Base-by-base conservation (phyloP, 2,797 vertebrate genomes). In the Allobates femoralis region DNA sequence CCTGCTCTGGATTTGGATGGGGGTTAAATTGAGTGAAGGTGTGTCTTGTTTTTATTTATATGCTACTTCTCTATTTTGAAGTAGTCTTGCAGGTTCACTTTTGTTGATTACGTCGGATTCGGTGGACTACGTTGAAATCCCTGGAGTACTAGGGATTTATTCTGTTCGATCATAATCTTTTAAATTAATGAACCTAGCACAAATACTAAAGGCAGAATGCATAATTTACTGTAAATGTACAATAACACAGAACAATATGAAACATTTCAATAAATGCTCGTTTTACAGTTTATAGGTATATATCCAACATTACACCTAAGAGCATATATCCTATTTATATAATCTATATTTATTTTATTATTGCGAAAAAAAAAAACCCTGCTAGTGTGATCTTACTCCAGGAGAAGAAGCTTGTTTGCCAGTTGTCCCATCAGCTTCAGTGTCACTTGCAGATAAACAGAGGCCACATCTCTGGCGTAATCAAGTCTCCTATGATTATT, bases 401-500 rank as follows among this genome's bases (percentile, higher is more conserved):
- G n/a, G 18, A 34, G 46, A 73, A 28, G 32, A 56, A 69, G 5
- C 34, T 19, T 56, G 14, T 28, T 28, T 73, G 21, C 53, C 23
- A 12, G 32, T 26, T 58, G 21, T n/a, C 6, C 32, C 21, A 56
- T 82, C 51, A 37, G 66, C 3, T 26, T 74, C n/a, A 58, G 32
- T 60, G 67, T 83, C 81, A 74, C 81, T 26, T 74, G 23, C 30
- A 74, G 10, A 74, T 28, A 4, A 37, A 46, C 21, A 73, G 37
- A 83, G 81, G 81, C 53, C 81, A 76, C 66, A 46, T 15, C 66
- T 73, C 23, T 83, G 51, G 32, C 67, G 67, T 83, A 83, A 83
- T 83, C 67, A 41, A 83, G 81, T 83, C 81, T 74, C 67, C 11
- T 74, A 73, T 58, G 67, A 83, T 82, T 71, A 82, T 56, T 55